Evolutionary conservation across 2,888 invertebrate genomes (phyloP).

Genomic region (Dasysyrphus albostriatus): DNA sequence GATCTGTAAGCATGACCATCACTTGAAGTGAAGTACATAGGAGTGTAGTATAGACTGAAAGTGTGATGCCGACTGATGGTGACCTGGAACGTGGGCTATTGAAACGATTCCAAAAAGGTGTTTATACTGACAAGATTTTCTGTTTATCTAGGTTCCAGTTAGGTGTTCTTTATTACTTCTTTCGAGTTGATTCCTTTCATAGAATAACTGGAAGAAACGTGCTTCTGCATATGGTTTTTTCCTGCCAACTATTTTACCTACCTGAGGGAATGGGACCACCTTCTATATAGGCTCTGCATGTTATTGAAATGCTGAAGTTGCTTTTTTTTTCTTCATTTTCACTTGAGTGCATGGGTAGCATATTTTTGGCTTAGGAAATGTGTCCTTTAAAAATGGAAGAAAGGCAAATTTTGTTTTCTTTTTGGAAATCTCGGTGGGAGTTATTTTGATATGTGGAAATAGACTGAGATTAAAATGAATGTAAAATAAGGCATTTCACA

Average conservation of each 20-base stretch:
- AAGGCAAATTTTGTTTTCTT: not conserved
- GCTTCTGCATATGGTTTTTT: conserved; percentile 52
- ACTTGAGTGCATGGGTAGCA: conserved; percentile 27
- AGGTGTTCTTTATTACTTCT: conserved; percentile 30
- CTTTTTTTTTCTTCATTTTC: conserved; percentile 34
- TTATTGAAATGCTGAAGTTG: conserved; percentile 50
- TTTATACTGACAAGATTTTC: conserved; percentile 55
- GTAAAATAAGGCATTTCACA: too few relatives aligned
- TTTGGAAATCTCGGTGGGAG: not conserved
- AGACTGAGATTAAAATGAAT: not conserved
- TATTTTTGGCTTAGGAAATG: conserved; percentile 43
- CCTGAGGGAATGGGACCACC: conserved; percentile 15
- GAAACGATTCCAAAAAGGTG: conserved; percentile 57
- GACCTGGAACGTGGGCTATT: conserved; percentile 53
- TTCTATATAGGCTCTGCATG: conserved; percentile 12
- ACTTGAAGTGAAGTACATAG: conserved; percentile 23
- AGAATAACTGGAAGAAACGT: conserved; percentile 45
- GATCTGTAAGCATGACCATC: conserved; percentile 37
- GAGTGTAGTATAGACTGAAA: conserved; percentile 34
- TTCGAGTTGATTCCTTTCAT: conserved; percentile 18
- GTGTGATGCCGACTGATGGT: conserved; percentile 16
- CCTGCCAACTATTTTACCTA: not conserved
- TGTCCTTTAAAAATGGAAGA: conserved; percentile 17
- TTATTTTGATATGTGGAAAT: not conserved
- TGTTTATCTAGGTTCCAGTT: conserved; percentile 22